These are phyloP conservation scores for Coracias cyanogaster DNA, from an alignment of 2,797 vertebrate species.

Conservation along the genomic window DNA sequence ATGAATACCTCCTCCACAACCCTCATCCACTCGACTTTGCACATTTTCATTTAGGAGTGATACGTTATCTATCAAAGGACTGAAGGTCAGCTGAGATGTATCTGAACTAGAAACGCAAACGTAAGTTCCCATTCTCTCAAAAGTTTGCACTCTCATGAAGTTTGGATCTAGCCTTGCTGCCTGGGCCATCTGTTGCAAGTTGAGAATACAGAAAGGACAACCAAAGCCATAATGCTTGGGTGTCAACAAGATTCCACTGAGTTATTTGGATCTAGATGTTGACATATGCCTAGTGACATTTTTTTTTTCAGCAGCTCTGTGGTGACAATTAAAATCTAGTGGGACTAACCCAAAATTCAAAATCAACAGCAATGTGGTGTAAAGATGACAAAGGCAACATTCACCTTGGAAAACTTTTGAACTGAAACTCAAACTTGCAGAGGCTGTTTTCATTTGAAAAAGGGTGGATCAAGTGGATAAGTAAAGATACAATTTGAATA, in stretches of 20 bases:
- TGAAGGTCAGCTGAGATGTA: not conserved
- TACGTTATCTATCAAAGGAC: not conserved
- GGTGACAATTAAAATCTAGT: not conserved
- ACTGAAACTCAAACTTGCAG: not conserved
- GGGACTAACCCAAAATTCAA: slow-evolving; percentile 26
- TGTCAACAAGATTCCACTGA: not conserved
- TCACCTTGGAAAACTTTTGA: not conserved
- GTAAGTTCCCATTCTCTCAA: not conserved
- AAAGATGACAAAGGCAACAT: not conserved
- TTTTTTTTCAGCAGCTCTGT: not conserved
- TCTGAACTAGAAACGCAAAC: not conserved
- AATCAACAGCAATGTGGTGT: not conserved
- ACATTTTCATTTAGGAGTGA: not conserved
- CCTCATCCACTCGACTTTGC: slow-evolving; percentile 15
- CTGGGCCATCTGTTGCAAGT: not conserved
- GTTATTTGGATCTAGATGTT: not conserved
- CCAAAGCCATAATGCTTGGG: not conserved
- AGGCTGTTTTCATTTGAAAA: not conserved
- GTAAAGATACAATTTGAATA: not conserved
- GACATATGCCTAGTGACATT: not conserved
- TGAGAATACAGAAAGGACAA: not conserved
- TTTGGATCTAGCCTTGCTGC: not conserved
- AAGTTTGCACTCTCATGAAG: not conserved
- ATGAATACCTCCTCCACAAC: not conserved
- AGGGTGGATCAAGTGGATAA: not conserved